phyloP scores from a whole-genome alignment of 2,888 invertebrate genomes.

The Hypomecis punctinalis region DNA sequence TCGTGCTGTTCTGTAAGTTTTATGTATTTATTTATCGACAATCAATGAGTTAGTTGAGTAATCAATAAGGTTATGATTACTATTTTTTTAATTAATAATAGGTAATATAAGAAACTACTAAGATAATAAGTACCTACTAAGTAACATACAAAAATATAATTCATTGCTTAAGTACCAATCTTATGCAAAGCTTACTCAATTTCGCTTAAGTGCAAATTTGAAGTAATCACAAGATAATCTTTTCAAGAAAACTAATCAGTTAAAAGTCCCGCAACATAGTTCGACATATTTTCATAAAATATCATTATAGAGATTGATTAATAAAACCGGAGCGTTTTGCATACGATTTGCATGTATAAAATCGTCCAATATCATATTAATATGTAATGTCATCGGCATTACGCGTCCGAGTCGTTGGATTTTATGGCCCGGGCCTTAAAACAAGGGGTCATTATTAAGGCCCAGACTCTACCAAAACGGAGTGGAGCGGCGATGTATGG shows the following conservation, averaged over 20 bases:
- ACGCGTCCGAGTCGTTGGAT: constrained; percentile 17
- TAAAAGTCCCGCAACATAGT: constrained; percentile 4
- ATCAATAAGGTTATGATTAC: too few species aligned
- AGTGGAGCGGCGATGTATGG: too few species aligned
- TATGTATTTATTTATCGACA: constrained; percentile 8
- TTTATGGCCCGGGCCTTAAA: constrained; percentile 20
- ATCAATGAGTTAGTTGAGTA: neutral
- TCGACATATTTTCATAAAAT: constrained; percentile 5
- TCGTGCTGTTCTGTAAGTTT: constrained; percentile 22
- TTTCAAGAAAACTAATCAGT: neutral
- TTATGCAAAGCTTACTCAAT: neutral
- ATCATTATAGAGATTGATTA: constrained; percentile 12
- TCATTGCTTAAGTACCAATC: too few species aligned
- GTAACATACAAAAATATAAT: too few species aligned
- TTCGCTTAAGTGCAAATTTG: neutral
- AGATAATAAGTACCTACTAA: too few species aligned
- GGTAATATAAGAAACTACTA: too few species aligned
- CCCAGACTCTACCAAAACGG: neutral
- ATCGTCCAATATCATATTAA: constrained; percentile 11
- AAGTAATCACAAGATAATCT: neutral
- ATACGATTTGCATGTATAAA: constrained; percentile 13
- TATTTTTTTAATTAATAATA: too few species aligned
- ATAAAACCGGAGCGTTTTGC: constrained; percentile 13
- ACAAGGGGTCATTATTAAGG: constrained; percentile 29
- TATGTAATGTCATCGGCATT: constrained; percentile 24